phyloP scores from a whole-genome alignment of 2,888 invertebrate species.

The Ramazzottius varieornatus region DNA sequence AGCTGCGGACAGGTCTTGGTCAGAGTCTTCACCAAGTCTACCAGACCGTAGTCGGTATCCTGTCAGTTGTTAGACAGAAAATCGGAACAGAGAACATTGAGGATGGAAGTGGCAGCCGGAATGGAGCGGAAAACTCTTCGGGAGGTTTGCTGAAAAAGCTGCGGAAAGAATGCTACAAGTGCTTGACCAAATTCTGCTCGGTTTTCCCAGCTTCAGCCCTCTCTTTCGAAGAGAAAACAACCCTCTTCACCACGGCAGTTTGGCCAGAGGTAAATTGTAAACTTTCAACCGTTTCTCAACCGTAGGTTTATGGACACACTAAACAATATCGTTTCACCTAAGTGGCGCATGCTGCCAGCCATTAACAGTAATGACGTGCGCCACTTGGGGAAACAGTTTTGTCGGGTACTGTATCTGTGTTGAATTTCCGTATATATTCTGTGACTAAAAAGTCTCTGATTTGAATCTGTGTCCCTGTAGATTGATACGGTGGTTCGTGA shows the following conservation, averaged over 20 bases:
- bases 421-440: no score
- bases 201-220: constrained; percentile 25
- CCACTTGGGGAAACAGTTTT: no score
- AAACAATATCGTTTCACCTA: no score
- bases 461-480: no score
- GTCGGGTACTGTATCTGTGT: no score
- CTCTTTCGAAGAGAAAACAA: constrained; percentile 39
- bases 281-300: no score
- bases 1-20: neutral
- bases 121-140: neutral
- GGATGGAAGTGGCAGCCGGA: neutral
- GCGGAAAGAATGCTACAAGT: neutral
- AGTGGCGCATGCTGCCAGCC: no score
- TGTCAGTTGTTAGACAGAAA: neutral
- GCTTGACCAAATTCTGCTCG: neutral
- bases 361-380: no score
- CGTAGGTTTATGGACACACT: no score
- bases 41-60: neutral
- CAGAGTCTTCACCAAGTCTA: neutral
- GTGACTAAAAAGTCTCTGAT: no score
- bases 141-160: neutral
- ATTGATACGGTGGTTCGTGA: neutral
- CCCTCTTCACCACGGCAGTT: constrained; percentile 46
- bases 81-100: neutral
- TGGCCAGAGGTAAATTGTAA: constrained; percentile 44